Evolutionary conservation across 2,888 invertebrate species (phyloP).

Genomic region (Hermaeophaga mercurialis): DNA sequence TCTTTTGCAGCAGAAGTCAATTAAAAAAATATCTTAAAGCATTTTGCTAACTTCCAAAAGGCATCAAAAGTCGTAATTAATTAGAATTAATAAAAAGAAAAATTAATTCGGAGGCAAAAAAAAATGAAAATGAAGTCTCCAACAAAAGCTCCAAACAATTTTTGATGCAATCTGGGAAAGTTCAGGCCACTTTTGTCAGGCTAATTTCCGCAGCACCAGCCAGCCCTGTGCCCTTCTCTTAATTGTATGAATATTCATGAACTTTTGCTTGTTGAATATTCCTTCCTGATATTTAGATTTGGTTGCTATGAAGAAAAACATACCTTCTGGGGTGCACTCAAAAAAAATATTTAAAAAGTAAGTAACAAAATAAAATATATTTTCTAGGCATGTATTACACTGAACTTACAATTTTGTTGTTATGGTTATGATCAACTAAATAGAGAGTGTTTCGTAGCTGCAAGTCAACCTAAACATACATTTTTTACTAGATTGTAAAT

Average conservation of each 20-base stretch:
- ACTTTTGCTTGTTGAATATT: constrained; percentile 49
- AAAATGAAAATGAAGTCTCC: constrained; percentile 6
- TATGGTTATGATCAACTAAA: no score
- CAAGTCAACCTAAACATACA: no score
- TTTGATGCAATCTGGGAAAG: constrained; percentile 43
- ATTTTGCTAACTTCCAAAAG: neutral
- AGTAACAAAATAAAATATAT: no score
- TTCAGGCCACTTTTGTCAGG: constrained; percentile 38
- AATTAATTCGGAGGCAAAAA: constrained; percentile 5
- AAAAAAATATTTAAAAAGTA: no score
- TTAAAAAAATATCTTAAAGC: neutral
- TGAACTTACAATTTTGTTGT: no score
- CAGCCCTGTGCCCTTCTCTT: constrained; percentile 44
- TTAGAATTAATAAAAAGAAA: constrained; percentile 7
- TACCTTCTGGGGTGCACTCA: constrained; percentile 1
- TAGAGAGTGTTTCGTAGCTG: no score
- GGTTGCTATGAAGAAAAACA: neutral
- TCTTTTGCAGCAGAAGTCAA: no score
- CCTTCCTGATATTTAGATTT: constrained; percentile 44
- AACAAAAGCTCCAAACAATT: constrained; percentile 36
- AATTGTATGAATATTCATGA: constrained; percentile 53
- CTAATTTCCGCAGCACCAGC: constrained; percentile 40
- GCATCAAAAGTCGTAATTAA: constrained; percentile 1
- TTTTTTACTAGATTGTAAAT: no score
- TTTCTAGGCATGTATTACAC: no score